Evolutionary conservation across 2,888 invertebrate species (phyloP).

Genomic region (Leucoma salicis): DNA sequence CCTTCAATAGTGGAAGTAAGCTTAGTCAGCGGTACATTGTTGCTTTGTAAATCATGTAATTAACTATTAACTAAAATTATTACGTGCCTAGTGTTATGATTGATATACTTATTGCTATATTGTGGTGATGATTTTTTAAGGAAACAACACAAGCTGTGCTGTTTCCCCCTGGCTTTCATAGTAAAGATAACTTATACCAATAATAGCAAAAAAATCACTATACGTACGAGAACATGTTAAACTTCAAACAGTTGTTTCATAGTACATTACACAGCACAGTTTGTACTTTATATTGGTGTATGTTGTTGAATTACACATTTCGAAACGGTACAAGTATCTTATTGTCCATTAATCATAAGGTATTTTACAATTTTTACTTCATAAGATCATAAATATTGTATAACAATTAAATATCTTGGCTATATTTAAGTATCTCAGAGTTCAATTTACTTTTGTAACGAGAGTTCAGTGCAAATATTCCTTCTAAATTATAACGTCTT

Average conservation of each 20-base stretch:
- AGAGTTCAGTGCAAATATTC: conserved; percentile 50
- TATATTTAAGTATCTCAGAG: conserved; percentile 48
- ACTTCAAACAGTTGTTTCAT: no score
- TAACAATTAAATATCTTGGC: conserved; percentile 59
- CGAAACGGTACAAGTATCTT: conserved; percentile 51
- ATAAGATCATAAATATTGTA: conserved; percentile 44
- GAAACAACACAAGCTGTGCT: conserved; percentile 36
- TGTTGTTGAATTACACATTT: conserved; percentile 45
- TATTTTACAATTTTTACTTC: conserved; percentile 39
- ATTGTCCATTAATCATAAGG: conserved; percentile 62
- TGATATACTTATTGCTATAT: conserved; percentile 35
- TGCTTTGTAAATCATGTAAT: conserved; percentile 47
- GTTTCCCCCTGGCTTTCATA: conserved; percentile 29
- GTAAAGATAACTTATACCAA: conserved; percentile 12
- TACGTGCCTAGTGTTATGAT: conserved; percentile 46
- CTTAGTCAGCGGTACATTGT: no score
- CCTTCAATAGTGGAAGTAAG: no score
- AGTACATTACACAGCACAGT: no score
- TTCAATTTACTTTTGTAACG: no score
- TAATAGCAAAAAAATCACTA: conserved; percentile 25
- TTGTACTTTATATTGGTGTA: conserved; percentile 20
- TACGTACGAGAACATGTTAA: no score
- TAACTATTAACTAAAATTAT: conserved; percentile 42
- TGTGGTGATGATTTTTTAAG: conserved; percentile 35
- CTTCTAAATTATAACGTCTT: conserved; percentile 47